Percentiles rank a stretch among this genome's conserved stretches.
Evolutionary conservation across 2,113 vertebrate genomes (phyloP).

Genomic region (Suricata suricatta): DNA sequence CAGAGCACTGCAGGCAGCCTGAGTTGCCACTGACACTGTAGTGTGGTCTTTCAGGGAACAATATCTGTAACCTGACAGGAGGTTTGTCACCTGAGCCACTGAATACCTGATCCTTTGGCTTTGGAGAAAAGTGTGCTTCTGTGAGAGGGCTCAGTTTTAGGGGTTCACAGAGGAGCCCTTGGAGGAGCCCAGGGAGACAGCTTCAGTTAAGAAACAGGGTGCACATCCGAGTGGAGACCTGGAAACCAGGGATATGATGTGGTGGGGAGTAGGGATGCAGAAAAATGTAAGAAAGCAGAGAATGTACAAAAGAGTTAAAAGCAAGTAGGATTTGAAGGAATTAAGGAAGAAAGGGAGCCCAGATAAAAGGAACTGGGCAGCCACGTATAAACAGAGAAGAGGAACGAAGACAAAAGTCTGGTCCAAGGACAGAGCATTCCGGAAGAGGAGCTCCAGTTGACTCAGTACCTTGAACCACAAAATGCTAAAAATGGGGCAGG

Average conservation of each 20-base stretch:
- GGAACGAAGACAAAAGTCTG: background rate
- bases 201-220: background rate
- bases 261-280: background rate
- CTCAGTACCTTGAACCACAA: background rate
- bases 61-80: conserved; percentile 76
- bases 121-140: conserved; percentile 53
- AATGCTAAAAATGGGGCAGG: background rate
- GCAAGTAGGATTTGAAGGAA: background rate
- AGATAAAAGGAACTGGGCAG: background rate
- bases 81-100: conserved; percentile 74
- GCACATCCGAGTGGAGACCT: background rate
- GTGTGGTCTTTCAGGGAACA: conserved; percentile 72
- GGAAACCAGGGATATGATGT: background rate
- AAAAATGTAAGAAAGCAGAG: background rate
- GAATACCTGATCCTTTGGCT: conserved; percentile 76
- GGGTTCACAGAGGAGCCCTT: background rate
- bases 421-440: background rate
- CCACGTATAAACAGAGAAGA: background rate
- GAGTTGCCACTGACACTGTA: conserved; percentile 50
- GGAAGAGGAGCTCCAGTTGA: background rate
- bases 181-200: background rate
- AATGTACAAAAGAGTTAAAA: background rate
- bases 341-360: background rate
- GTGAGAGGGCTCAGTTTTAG: conserved; percentile 39
- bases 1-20: background rate